A percentile compares a stretch with the other conserved stretches of the same genome.
Evolutionary conservation across 2,113 vertebrate species (phyloP).

Genomic region (Gnathonemus longibarbis): DNA sequence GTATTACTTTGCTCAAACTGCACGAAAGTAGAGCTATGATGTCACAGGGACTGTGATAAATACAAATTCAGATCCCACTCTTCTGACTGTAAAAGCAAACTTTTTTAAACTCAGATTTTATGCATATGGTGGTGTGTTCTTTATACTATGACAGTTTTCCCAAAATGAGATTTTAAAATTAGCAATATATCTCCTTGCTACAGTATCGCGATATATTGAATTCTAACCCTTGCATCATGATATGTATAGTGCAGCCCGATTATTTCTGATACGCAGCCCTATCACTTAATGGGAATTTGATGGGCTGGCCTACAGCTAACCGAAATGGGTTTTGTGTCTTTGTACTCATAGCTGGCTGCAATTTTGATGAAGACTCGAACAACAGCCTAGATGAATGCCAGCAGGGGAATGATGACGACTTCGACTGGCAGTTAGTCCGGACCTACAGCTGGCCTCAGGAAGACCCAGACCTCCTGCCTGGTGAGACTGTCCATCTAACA

Average conservation of each 20-base stretch:
- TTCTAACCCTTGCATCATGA: background rate
- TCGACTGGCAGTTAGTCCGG: slow-evolving; percentile 81
- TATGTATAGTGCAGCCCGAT: background rate
- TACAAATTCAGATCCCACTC: background rate
- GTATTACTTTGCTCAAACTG: background rate
- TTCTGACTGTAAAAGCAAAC: background rate
- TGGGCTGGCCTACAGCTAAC: background rate
- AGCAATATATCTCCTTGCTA: background rate
- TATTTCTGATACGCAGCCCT: background rate
- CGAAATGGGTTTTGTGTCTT: background rate
- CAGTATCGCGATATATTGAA: background rate
- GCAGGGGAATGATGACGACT: slow-evolving; percentile 84
- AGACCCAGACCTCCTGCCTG: slow-evolving; percentile 73
- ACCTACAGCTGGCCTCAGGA: slow-evolving; percentile 69
- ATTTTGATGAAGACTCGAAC: slow-evolving; percentile 79
- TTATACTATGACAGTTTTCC: background rate
- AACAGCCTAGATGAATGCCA: slow-evolving; percentile 77
- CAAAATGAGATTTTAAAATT: background rate
- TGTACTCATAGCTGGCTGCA: slow-evolving; percentile 74
- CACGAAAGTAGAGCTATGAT: background rate
- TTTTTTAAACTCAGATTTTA: background rate
- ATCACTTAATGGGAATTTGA: background rate
- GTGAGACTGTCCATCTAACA: slow-evolving; percentile 52
- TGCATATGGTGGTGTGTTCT: background rate
- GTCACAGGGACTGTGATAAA: background rate